phyloP scores from a whole-genome alignment of 2,888 invertebrate species.

The Laspeyria flexula region DNA sequence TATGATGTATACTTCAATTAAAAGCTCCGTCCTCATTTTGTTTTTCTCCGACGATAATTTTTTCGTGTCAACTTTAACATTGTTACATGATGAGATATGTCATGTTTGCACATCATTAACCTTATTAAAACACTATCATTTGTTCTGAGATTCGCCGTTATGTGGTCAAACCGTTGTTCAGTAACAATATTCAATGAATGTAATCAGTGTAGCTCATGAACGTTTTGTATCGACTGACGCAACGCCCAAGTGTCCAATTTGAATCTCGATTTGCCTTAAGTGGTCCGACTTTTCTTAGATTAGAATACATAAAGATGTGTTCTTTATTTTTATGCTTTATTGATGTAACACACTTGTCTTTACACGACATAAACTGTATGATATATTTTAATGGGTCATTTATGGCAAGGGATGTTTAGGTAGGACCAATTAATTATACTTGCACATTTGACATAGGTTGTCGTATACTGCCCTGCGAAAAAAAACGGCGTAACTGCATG shows the following conservation, averaged over 20 bases:
- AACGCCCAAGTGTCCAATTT: slow-evolving; percentile 80
- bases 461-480: no score
- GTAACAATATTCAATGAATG: slow-evolving; percentile 72
- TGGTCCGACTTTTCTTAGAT: slow-evolving; percentile 81
- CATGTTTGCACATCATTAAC: slow-evolving; percentile 64
- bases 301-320: slow-evolving; percentile 58
- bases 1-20: slow-evolving; percentile 36
- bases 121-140: slow-evolving; percentile 72
- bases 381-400: not conserved
- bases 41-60: slow-evolving; percentile 39
- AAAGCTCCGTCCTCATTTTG: slow-evolving; percentile 32
- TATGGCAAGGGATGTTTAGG: no score
- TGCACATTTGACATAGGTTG: no score
- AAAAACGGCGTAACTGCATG: no score
- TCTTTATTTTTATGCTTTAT: slow-evolving; percentile 29
- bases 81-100: slow-evolving; percentile 47
- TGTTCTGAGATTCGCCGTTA: slow-evolving; percentile 70
- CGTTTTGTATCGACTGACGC: slow-evolving; percentile 77
- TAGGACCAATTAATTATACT: no score
- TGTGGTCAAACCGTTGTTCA: slow-evolving; percentile 65
- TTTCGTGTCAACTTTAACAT: slow-evolving; percentile 42
- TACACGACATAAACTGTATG: not conserved
- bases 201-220: slow-evolving; percentile 74
- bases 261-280: slow-evolving; percentile 77
- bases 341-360: not conserved